These are phyloP conservation scores for Diachrysia chrysitis DNA, from an alignment of 2,888 invertebrate genomes.

Conservation along the genomic window DNA sequence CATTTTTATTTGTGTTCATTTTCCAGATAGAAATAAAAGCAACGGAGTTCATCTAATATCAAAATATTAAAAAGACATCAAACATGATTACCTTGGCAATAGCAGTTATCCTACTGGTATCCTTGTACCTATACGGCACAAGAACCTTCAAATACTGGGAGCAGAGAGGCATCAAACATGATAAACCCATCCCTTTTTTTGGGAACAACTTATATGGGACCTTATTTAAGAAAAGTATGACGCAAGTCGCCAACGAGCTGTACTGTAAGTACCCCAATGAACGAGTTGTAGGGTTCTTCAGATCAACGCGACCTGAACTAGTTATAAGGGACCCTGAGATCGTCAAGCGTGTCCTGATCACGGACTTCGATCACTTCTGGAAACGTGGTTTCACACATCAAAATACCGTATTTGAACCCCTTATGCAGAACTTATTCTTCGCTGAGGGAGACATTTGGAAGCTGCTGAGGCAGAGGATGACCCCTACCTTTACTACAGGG, in stretches of 20 bases:
- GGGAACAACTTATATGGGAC: conserved; percentile 34
- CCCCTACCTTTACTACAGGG: conserved; percentile 68
- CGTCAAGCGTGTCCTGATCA: conserved; percentile 59
- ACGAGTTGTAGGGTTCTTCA: conserved; percentile 66
- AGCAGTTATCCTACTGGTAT: conserved; percentile 19
- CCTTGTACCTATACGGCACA: conserved; percentile 44
- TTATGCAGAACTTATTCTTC: conserved; percentile 67
- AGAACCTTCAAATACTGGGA: conserved; percentile 57
- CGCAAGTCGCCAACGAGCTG: conserved; percentile 38
- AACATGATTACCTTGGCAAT: conserved; percentile 37
- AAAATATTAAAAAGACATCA: background rate
- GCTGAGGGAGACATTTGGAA: conserved; percentile 71
- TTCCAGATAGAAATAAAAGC: conserved; percentile 12
- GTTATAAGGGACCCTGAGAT: conserved; percentile 68
- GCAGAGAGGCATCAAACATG: conserved; percentile 46
- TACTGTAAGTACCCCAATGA: conserved; percentile 66
- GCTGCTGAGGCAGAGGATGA: conserved; percentile 67
- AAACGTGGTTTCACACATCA: conserved; percentile 57
- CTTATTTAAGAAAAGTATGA: conserved; percentile 27
- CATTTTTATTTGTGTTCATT: background rate
- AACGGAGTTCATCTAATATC: background rate
- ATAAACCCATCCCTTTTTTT: conserved; percentile 39
- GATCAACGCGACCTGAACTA: conserved; percentile 61
- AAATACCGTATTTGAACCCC: conserved; percentile 57
- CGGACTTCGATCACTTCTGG: conserved; percentile 51